These are phyloP conservation scores for Cheumatopsyche charites DNA, from an alignment of 1,140 invertebrate species.

Conservation along the genomic window DNA sequence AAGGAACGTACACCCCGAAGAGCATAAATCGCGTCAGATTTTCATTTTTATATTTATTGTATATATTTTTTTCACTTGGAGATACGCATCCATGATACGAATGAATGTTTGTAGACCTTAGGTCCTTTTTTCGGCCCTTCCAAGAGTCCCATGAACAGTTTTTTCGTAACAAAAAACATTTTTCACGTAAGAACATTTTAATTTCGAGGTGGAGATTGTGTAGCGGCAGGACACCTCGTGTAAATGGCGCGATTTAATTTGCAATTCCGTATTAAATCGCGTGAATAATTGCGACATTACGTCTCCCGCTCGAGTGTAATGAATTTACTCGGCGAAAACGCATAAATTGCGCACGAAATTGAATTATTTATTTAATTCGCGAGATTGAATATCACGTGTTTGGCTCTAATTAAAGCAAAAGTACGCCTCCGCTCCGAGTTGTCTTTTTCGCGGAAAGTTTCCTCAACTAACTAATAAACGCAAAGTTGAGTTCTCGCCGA, in stretches of 20 bases:
- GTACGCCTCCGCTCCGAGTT: too few species aligned
- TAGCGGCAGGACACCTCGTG: conserved; percentile 12
- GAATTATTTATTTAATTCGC: too few species aligned
- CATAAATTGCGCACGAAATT: too few species aligned
- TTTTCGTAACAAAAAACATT: too few species aligned
- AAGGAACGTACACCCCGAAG: neutral
- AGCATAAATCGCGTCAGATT: conserved; percentile 11
- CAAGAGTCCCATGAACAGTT: neutral
- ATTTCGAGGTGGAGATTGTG: conserved; percentile 1
- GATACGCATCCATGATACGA: neutral
- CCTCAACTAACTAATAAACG: too few species aligned
- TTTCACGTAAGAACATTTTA: neutral
- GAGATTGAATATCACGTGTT: too few species aligned
- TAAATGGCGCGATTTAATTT: conserved; percentile 27
- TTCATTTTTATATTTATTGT: neutral
- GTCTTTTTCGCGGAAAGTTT: too few species aligned
- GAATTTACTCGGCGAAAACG: conserved; percentile 6
- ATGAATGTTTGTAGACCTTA: neutral
- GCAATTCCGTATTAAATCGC: conserved; percentile 20
- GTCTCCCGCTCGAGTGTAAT: neutral
- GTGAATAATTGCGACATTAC: conserved; percentile 26
- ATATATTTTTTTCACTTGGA: neutral
- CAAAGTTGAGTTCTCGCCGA: too few species aligned
- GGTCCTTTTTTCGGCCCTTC: neutral
- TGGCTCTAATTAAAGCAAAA: too few species aligned